phyloP scores from a whole-genome alignment of 1,140 invertebrate genomes.

The Mamestra configurata region DNA sequence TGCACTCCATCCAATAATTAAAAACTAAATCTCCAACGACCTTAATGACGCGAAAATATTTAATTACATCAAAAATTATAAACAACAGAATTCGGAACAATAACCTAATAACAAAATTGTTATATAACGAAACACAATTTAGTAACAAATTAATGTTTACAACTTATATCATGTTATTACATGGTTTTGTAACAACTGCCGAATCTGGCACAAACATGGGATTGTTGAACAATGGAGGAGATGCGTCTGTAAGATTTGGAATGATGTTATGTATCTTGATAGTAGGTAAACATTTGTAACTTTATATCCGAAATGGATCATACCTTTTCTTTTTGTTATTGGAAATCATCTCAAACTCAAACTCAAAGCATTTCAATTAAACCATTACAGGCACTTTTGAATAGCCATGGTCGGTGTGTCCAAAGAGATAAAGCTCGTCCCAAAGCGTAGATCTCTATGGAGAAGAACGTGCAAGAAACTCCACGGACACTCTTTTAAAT shows the following conservation, averaged over 20 bases:
- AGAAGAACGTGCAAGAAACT: too few species aligned
- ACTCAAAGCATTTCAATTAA: too few species aligned
- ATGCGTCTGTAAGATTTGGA: not conserved
- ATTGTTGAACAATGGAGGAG: not conserved
- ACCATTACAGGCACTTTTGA: too few species aligned
- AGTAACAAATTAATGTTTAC: constrained; percentile 7
- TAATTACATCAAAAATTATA: not conserved
- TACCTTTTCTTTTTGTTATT: too few species aligned
- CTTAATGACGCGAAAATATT: not conserved
- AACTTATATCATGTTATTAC: not conserved
- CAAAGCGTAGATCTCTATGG: too few species aligned
- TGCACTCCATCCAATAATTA: not conserved
- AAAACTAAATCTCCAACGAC: not conserved
- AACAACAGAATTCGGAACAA: not conserved
- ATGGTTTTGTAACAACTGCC: constrained; percentile 18
- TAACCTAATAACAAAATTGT: not conserved
- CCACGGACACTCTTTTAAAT: too few species aligned
- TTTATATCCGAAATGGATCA: too few species aligned
- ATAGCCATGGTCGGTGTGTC: too few species aligned
- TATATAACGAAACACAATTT: not conserved
- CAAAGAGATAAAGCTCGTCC: too few species aligned
- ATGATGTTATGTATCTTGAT: not conserved
- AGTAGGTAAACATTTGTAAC: not conserved
- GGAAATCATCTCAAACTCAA: too few species aligned
- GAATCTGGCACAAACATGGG: constrained; percentile 7